phyloP scores from a whole-genome alignment of 30 jellyfish, hydroid and myxozoan genomes.

The Clytia hemisphaerica region DNA sequence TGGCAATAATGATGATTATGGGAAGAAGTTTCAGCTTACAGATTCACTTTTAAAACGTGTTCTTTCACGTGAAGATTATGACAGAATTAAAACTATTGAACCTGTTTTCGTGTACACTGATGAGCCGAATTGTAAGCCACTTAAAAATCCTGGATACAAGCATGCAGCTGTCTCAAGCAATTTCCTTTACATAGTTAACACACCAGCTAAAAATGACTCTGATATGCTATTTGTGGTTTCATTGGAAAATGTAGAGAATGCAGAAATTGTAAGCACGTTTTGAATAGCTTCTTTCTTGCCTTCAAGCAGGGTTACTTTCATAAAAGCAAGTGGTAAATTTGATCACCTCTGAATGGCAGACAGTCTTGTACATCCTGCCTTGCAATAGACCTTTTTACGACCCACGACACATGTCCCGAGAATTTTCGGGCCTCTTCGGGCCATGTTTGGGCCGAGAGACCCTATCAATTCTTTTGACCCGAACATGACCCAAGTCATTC shows the following conservation, averaged over 20 bases:
- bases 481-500: too few relatives aligned
- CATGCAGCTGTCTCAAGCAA: constrained; percentile 23
- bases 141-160: constrained; percentile 26
- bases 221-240: background rate
- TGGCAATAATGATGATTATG: background rate
- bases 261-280: background rate
- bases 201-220: constrained; percentile 26
- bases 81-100: constrained; percentile 13
- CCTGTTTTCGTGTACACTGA: constrained; percentile 19
- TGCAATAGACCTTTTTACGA: too few relatives aligned
- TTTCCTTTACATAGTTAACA: constrained; percentile 3
- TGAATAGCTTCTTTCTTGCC: too few relatives aligned
- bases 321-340: too few relatives aligned
- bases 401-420: too few relatives aligned
- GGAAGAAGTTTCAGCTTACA: constrained; percentile 32
- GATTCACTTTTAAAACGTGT: constrained; percentile 18
- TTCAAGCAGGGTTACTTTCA: too few relatives aligned
- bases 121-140: background rate
- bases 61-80: constrained; percentile 11
- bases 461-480: too few relatives aligned
- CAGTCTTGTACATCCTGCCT: too few relatives aligned
- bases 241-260: background rate
- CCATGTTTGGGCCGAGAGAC: too few relatives aligned
- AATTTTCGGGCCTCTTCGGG: too few relatives aligned
- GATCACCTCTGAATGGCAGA: too few relatives aligned